Conservation (phyloP, 2,888 invertebrate species). For the Calliphora vomitoria region DNA sequence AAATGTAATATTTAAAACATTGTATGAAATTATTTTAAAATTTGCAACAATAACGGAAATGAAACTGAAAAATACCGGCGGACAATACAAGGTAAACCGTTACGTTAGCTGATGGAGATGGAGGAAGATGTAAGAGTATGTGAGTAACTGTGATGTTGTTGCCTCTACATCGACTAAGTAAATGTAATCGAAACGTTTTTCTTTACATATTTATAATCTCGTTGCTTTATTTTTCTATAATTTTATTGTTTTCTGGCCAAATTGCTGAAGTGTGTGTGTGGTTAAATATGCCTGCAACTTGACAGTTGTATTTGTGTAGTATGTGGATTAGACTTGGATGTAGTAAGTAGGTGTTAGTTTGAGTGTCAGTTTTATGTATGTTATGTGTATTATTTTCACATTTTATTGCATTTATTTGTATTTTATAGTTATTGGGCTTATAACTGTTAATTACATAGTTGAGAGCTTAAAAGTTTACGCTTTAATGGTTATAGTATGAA, state of each 20-base stretch:
- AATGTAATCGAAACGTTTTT: slow-evolving; percentile 36
- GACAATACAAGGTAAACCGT: slow-evolving; percentile 20
- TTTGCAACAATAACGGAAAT: slow-evolving; percentile 64
- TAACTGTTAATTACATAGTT: slow-evolving; percentile 10
- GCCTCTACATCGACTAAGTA: not conserved
- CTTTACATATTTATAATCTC: slow-evolving; percentile 25
- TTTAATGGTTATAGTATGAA: not conserved
- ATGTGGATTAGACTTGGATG: slow-evolving; percentile 26
- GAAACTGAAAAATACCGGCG: slow-evolving; percentile 47
- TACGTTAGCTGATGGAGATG: not conserved
- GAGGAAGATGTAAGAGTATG: not conserved
- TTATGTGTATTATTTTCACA: slow-evolving; percentile 17
- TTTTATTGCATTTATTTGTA: slow-evolving; percentile 7
- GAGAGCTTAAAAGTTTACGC: not conserved
- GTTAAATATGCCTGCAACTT: slow-evolving; percentile 25
- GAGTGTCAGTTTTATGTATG: slow-evolving; percentile 13
- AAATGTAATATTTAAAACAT: slow-evolving; percentile 25
- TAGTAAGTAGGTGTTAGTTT: not conserved
- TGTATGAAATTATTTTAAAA: slow-evolving; percentile 51
- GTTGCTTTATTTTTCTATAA: not conserved
- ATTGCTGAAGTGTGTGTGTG: slow-evolving; percentile 30
- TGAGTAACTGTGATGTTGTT: not conserved
- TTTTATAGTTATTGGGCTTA: slow-evolving; percentile 22
- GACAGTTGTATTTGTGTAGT: slow-evolving; percentile 4
- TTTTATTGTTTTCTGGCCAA: slow-evolving; percentile 34